A percentile compares a stretch with the other conserved stretches of the same genome.
Conservation (phyloP, 2,888 invertebrate species). For the Exephanes ischioxanthus region DNA sequence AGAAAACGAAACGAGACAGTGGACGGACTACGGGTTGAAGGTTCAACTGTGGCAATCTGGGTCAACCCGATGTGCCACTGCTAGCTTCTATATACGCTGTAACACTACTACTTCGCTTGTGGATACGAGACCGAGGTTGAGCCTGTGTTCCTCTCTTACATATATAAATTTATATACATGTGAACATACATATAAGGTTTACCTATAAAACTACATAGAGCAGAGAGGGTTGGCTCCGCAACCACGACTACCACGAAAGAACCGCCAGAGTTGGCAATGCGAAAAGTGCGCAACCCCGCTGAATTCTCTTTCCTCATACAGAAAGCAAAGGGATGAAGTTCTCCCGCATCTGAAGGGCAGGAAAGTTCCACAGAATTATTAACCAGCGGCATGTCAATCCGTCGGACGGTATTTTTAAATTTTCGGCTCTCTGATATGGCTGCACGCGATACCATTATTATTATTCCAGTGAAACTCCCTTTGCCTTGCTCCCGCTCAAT, state of each 20-base stretch:
- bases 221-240: constrained; percentile 1
- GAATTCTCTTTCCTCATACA: not conserved
- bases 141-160: constrained; percentile 17
- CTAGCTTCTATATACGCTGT: constrained; percentile 18
- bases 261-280: constrained; percentile 3
- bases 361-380: constrained; percentile 1
- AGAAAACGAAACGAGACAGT: constrained; percentile 49
- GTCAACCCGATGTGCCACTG: constrained; percentile 58
- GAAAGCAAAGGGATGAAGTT: constrained; percentile 22
- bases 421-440: not conserved
- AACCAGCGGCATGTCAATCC: not conserved
- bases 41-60: constrained; percentile 62
- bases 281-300: constrained; percentile 9
- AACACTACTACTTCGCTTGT: constrained; percentile 6
- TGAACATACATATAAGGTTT: not conserved
- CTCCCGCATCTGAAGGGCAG: not conserved
- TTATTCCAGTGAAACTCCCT: not conserved
- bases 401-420: not conserved
- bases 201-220: not conserved
- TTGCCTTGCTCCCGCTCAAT: not conserved
- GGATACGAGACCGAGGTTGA: constrained; percentile 17
- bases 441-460: not conserved
- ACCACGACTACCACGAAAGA: not conserved
- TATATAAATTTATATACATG: not conserved
- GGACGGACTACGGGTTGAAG: constrained; percentile 50